Evolutionary conservation across 2,888 invertebrate species (phyloP).

Genomic region (Ceraclea dissimilis): DNA sequence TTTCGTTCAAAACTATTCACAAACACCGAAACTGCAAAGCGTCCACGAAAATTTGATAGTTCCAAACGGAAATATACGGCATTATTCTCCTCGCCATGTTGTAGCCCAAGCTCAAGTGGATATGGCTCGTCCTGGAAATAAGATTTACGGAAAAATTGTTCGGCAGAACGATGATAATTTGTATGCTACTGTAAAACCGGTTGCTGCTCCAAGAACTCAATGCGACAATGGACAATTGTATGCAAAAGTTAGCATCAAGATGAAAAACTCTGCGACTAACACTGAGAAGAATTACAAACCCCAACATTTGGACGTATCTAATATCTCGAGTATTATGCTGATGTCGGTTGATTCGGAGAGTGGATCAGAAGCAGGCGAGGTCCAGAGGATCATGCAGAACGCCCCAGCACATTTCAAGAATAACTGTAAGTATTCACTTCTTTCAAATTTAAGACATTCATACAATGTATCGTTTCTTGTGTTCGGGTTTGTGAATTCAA

Average conservation of each 20-base stretch:
- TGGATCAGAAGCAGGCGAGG: slow-evolving; percentile 65
- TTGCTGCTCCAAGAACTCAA: slow-evolving; percentile 26
- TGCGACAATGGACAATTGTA: slow-evolving; percentile 33
- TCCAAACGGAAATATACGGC: not conserved
- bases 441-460: no score
- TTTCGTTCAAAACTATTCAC: slow-evolving; percentile 38
- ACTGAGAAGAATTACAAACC: no score
- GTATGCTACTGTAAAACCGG: slow-evolving; percentile 12
- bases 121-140: no score
- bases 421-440: not conserved
- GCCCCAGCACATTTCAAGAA: slow-evolving; percentile 17
- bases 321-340: no score
- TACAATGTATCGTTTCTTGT: no score
- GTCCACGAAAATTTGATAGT: slow-evolving; percentile 12
- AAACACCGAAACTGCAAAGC: slow-evolving; percentile 8
- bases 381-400: slow-evolving; percentile 53
- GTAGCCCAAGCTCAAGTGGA: not conserved
- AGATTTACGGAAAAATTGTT: slow-evolving; percentile 15
- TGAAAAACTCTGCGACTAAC: no score
- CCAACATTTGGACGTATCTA: no score
- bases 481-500: no score
- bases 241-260: not conserved
- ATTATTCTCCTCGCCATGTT: not conserved
- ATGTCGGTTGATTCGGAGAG: slow-evolving; percentile 52
- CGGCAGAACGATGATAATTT: not conserved